Evolutionary conservation across 2,113 vertebrate genomes (phyloP).

Genomic region (Clupea harengus): DNA sequence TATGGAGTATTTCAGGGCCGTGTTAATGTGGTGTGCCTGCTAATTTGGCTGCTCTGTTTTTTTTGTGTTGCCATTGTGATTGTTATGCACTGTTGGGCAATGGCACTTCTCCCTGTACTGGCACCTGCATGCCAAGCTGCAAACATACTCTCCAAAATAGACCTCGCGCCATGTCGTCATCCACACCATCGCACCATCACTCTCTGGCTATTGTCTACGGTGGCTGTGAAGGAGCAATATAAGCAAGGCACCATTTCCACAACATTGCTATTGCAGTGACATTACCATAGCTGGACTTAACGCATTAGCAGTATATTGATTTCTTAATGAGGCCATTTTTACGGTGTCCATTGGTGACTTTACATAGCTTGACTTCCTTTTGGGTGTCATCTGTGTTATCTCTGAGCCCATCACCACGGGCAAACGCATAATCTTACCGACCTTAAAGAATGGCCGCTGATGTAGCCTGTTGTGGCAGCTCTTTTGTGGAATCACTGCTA

Average conservation of each 20-base stretch:
- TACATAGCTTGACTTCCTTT: not conserved
- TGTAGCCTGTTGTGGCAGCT: not conserved
- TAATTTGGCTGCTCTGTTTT: not conserved
- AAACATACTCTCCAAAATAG: conserved; percentile 36
- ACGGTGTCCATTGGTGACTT: not conserved
- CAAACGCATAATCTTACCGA: not conserved
- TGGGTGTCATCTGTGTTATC: not conserved
- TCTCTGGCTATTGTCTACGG: not conserved
- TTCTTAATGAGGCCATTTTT: conserved; percentile 2
- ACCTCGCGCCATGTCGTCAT: conserved; percentile 42
- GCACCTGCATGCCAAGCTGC: conserved; percentile 45
- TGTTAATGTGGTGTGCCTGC: not conserved
- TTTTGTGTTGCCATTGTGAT: conserved; percentile 34
- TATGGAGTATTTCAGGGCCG: not conserved
- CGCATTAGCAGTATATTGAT: not conserved
- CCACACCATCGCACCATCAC: conserved; percentile 13
- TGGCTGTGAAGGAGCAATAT: not conserved
- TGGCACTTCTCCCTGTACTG: conserved; percentile 36
- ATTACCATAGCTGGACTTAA: not conserved
- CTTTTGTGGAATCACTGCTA: conserved; percentile 15
- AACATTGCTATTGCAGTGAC: not conserved
- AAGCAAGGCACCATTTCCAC: not conserved
- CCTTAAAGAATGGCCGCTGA: not conserved
- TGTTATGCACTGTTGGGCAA: conserved; percentile 14
- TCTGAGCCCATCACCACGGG: not conserved